Base-by-base conservation (phyloP, 2,888 invertebrate genomes). In the Thymelicus acteon region DNA sequence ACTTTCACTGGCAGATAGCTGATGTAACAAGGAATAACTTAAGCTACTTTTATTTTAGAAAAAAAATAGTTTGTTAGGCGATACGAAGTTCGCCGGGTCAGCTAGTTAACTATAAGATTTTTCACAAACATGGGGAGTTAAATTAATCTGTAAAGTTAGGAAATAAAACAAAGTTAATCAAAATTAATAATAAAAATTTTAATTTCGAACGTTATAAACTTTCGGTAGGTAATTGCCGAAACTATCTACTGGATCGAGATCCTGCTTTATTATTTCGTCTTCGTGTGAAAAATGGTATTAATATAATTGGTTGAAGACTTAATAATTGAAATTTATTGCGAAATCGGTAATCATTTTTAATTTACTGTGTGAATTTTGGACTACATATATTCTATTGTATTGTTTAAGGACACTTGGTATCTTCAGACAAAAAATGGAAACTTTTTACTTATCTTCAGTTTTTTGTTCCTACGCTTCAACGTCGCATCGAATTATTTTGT, bases 111-210 rank as follows among this genome's bases (percentile, higher is more conserved):
- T 31, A 31, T 31, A 31, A 31, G 31, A 31, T 31, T 31, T 31
- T 31, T 31, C 31, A 31, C 31, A 31, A 31, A 31, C 31, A 31
- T 5, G 31, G 31, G 31, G 31, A 31, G 31, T 31, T 31, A 31
- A 31, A 31, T 4, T 10, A 44, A 7, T 40, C 40, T 44, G 12
- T 4, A 44, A 44, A 10, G 12, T 31, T 44, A 40, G 10, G n/a
- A 77, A 82, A 78, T 79, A 44, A 84, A 82, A 83, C 78, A 52
- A 8, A 31, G n/a, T 74, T 74, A 68, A 80, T 81, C 77, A 80
- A 84, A 83, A 85, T 86, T 84, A 82, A 84, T 87, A 82, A 77
- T 80, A 77, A 79, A 79, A 78, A 74, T 80, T 81, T 80, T 77
- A 75, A 83, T 82, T 78, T 81, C 80, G 83, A 81, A 83, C 77